A percentile compares a stretch with the other conserved stretches of the same genome.
These are phyloP conservation scores for Epinephelus awoara DNA, from an alignment of 2,797 vertebrate genomes.

Conservation along the genomic window DNA sequence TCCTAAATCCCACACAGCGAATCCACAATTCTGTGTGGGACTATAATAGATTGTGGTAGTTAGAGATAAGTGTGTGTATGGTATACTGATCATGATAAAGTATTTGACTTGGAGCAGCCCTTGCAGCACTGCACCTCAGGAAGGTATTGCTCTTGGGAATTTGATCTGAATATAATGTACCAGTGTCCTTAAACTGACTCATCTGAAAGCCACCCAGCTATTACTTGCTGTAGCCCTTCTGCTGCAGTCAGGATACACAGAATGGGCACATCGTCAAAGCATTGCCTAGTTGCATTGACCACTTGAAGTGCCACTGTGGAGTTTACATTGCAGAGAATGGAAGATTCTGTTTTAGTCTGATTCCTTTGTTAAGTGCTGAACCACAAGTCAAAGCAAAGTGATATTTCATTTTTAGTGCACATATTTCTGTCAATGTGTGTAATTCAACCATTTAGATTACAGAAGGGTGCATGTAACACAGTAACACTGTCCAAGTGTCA, in stretches of 20 bases:
- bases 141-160: conserved; percentile 27
- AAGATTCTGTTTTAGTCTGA: not conserved
- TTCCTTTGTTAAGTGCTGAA: conserved; percentile 3
- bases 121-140: conserved; percentile 10
- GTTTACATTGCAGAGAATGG: conserved; percentile 6
- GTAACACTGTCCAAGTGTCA: too few relatives aligned
- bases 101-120: conserved; percentile 10
- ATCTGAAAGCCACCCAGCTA: conserved; percentile 37
- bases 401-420: conserved; percentile 11
- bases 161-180: conserved; percentile 43
- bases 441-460: too few relatives aligned
- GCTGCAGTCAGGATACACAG: conserved; percentile 41
- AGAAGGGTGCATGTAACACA: too few relatives aligned
- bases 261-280: conserved; percentile 49
- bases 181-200: conserved; percentile 47
- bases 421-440: not conserved
- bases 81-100: conserved; percentile 32
- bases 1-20: conserved; percentile 9
- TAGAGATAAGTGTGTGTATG: conserved; percentile 9
- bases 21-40: conserved; percentile 21
- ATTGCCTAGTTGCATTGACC: conserved; percentile 24
- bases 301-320: not conserved
- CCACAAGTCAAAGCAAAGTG: not conserved
- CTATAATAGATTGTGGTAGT: conserved; percentile 14
- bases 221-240: conserved; percentile 46